phyloP scores from a whole-genome alignment of 2,113 vertebrate genomes.

The Gallinago jamesoni region DNA sequence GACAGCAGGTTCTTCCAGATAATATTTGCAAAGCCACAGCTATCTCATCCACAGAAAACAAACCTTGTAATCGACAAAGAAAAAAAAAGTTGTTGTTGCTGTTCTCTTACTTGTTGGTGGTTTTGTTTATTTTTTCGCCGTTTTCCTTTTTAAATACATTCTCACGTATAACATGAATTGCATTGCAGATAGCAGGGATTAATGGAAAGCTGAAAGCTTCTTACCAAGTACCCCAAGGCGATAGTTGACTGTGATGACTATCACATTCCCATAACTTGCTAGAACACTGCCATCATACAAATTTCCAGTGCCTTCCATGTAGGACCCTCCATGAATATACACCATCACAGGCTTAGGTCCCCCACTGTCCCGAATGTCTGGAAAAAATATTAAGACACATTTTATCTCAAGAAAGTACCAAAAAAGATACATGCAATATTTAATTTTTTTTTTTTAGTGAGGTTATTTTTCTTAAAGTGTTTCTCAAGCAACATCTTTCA shows the following conservation, averaged over 20 bases:
- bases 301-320: conserved; percentile 99
- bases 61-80: neutral
- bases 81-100: neutral
- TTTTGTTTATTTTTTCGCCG: neutral
- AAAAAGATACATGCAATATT: conserved; percentile 33
- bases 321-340: conserved; percentile 98
- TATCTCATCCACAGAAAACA: neutral
- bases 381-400: conserved; percentile 82
- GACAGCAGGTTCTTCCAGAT: neutral
- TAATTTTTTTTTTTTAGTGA: neutral
- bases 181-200: conserved; percentile 49
- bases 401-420: conserved; percentile 57
- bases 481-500: conserved; percentile 77
- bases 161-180: neutral
- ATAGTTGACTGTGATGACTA: conserved; percentile 99
- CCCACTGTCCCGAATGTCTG: conserved; percentile 99
- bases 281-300: conserved; percentile 99
- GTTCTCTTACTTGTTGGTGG: neutral
- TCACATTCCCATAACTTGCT: conserved; percentile 99
- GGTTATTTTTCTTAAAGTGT: conserved; percentile 70
- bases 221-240: conserved; percentile 98
- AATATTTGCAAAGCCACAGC: neutral
- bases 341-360: conserved; percentile 99
- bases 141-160: neutral
- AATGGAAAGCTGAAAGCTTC: conserved; percentile 70